These are phyloP conservation scores for Hydropotes inermis DNA, from an alignment of 2,113 vertebrate species.

Conservation along the genomic window DNA sequence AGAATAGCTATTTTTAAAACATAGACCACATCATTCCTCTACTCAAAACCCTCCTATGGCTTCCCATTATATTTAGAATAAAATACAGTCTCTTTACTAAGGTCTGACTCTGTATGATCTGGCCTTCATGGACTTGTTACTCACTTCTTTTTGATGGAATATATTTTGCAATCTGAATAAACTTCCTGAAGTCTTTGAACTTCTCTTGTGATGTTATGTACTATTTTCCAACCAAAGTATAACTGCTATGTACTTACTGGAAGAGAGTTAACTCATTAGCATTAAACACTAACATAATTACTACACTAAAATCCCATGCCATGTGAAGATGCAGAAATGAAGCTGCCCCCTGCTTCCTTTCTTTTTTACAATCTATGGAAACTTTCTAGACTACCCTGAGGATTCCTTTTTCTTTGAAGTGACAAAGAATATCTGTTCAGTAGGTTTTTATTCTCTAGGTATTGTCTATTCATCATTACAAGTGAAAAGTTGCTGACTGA, in stretches of 20 bases:
- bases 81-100: slow-evolving; percentile 16
- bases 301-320: slow-evolving; percentile 57
- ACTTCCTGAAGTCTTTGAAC: slow-evolving; percentile 26
- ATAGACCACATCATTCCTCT: background rate
- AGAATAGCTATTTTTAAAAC: slow-evolving; percentile 9
- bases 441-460: background rate
- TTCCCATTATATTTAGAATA: background rate
- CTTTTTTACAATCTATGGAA: background rate
- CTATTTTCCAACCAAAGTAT: slow-evolving; percentile 35
- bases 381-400: slow-evolving; percentile 18
- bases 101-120: background rate
- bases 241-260: background rate
- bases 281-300: slow-evolving; percentile 72
- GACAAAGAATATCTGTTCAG: slow-evolving; percentile 23
- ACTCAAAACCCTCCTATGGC: background rate
- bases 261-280: slow-evolving; percentile 71
- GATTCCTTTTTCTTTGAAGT: background rate
- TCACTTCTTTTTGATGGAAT: background rate
- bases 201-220: slow-evolving; percentile 35
- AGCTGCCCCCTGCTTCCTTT: slow-evolving; percentile 39
- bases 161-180: slow-evolving; percentile 29
- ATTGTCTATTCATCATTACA: background rate
- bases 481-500: background rate
- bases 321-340: slow-evolving; percentile 54
- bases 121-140: background rate